Conservation (phyloP, 2,888 invertebrate genomes). For the Troides helena region DNA sequence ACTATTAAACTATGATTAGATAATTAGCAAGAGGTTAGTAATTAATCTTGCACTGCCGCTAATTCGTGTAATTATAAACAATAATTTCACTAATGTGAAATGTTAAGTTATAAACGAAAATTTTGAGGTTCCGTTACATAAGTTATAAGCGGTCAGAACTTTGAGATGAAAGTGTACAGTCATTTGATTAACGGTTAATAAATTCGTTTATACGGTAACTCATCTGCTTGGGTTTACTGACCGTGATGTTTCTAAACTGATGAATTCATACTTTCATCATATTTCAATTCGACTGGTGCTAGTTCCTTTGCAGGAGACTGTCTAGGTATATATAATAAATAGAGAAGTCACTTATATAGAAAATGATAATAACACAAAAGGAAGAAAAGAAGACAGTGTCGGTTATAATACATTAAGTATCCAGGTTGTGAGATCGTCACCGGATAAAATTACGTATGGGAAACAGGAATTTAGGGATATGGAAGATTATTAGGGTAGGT, state of each 20-base stretch:
- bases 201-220: neutral
- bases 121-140: neutral
- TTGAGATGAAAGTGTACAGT: neutral
- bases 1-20: neutral
- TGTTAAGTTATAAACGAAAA: neutral
- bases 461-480: too few relatives aligned
- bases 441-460: too few relatives aligned
- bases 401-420: too few relatives aligned
- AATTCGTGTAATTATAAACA: neutral
- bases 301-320: too few relatives aligned
- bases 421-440: too few relatives aligned
- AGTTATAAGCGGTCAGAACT: neutral
- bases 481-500: too few relatives aligned
- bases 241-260: neutral
- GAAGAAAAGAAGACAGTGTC: too few relatives aligned
- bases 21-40: neutral
- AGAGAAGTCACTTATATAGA: too few relatives aligned
- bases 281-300: neutral
- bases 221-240: neutral
- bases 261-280: neutral
- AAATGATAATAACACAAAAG: too few relatives aligned
- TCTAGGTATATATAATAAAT: too few relatives aligned
- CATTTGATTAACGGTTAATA: neutral
- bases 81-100: neutral
- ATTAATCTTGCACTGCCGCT: neutral